Conservation (phyloP, 2,888 invertebrate genomes). For the Ichneumoninae sp. region DNA sequence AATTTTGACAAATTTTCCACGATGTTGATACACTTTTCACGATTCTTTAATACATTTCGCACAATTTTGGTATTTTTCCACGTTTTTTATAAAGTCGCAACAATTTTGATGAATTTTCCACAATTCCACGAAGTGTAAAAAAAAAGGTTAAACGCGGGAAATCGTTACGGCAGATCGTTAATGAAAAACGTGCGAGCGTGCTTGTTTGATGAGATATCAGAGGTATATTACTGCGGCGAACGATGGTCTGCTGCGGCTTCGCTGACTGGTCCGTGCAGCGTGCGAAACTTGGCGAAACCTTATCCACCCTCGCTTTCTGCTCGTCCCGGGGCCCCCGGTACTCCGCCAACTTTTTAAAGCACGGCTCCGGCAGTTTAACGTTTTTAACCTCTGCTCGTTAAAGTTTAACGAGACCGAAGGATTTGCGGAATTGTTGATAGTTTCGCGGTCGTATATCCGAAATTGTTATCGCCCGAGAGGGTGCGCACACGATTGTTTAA, state of each 20-base stretch:
- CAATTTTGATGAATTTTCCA: no score
- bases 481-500: background rate
- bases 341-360: conserved; percentile 78
- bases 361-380: conserved; percentile 78
- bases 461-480: conserved; percentile 10
- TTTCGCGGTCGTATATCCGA: conserved; percentile 14
- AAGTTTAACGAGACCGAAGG: conserved; percentile 43
- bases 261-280: background rate
- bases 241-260: conserved; percentile 22
- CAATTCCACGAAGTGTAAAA: conserved; percentile 18
- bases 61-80: no score
- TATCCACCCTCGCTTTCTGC: conserved; percentile 59
- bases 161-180: conserved; percentile 43
- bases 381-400: conserved; percentile 79
- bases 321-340: conserved; percentile 60
- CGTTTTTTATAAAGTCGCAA: no score
- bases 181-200: conserved; percentile 56
- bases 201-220: conserved; percentile 61
- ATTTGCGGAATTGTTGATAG: conserved; percentile 30
- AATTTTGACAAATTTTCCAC: background rate
- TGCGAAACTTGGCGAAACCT: conserved; percentile 60
- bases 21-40: background rate
- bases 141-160: background rate
- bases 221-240: conserved; percentile 53
- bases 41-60: no score